Evolutionary conservation across 2,888 invertebrate genomes (phyloP).

Genomic region (Hirtodrosophila duncani): DNA sequence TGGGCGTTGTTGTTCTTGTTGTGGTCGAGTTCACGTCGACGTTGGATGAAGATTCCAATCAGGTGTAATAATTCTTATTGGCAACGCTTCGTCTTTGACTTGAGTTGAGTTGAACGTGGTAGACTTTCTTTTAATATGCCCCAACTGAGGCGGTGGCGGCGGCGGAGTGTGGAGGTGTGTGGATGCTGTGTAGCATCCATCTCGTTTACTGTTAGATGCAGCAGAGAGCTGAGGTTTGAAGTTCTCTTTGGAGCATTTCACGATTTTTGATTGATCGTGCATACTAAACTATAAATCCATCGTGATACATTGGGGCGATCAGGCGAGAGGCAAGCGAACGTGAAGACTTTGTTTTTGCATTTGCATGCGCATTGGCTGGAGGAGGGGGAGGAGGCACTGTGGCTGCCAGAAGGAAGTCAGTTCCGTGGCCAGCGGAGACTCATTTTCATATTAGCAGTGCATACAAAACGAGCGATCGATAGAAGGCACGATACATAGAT

Average conservation of each 20-base stretch:
- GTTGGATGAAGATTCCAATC: slow-evolving; percentile 76
- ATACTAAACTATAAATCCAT: slow-evolving; percentile 79
- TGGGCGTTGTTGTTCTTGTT: slow-evolving; percentile 44
- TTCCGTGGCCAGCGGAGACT: slow-evolving; percentile 40
- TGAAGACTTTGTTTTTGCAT: not conserved
- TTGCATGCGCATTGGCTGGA: not conserved
- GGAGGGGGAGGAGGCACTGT: not conserved
- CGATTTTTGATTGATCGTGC: slow-evolving; percentile 79
- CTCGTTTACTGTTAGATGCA: slow-evolving; percentile 57
- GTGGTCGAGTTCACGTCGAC: slow-evolving; percentile 74
- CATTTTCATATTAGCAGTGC: slow-evolving; percentile 68
- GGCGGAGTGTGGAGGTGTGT: too few relatives aligned
- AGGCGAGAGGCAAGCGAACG: slow-evolving; percentile 61
- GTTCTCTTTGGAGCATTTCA: slow-evolving; percentile 53
- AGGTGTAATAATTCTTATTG: slow-evolving; percentile 79
- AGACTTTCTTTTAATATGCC: slow-evolving; percentile 60
- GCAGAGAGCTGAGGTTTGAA: slow-evolving; percentile 21
- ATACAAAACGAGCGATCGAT: slow-evolving; percentile 42
- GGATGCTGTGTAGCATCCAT: not conserved
- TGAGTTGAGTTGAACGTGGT: too few relatives aligned
- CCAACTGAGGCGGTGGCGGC: slow-evolving; percentile 29
- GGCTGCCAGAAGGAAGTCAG: not conserved
- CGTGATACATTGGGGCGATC: slow-evolving; percentile 79
- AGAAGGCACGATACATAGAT: too few relatives aligned
- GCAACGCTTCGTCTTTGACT: slow-evolving; percentile 72